A percentile compares a stretch with the other conserved stretches of the same genome.
Evolutionary conservation across 2,888 invertebrate species (phyloP).

Genomic region (Hydrotaea diabolus): DNA sequence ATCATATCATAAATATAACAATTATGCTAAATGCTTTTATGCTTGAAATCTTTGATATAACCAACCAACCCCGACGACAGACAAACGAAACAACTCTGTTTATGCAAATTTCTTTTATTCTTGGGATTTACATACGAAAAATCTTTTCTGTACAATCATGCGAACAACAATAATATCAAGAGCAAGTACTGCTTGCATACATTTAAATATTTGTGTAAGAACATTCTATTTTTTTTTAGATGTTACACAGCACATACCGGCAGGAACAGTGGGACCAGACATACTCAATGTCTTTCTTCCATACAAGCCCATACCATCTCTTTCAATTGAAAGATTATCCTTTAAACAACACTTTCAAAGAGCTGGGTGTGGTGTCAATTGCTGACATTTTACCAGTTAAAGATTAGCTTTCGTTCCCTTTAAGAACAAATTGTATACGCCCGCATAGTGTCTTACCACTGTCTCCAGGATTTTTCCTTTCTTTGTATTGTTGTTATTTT

Average conservation of each 20-base stretch:
- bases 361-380: too few relatives aligned
- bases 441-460: too few relatives aligned
- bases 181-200: constrained; percentile 1
- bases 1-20: constrained; percentile 55
- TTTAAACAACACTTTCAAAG: too few relatives aligned
- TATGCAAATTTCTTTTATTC: constrained; percentile 1
- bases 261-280: not conserved
- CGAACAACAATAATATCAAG: not conserved
- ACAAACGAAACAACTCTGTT: constrained; percentile 5
- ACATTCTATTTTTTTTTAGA: not conserved
- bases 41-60: constrained; percentile 54
- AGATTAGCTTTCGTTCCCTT: too few relatives aligned
- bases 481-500: not conserved
- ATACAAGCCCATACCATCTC: too few relatives aligned
- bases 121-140: constrained; percentile 2
- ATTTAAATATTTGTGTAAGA: constrained; percentile 11
- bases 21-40: constrained; percentile 58
- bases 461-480: too few relatives aligned
- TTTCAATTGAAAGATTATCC: too few relatives aligned
- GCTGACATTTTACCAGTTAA: too few relatives aligned
- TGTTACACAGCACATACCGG: not conserved
- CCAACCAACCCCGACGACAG: not conserved
- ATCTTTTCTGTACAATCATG: not conserved
- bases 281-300: too few relatives aligned
- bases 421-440: too few relatives aligned